Evolutionary conservation across 2,113 vertebrate species (phyloP), one percentile per base, ranked within the genome.

Genomic region (Pedionomus torquatus): DNA sequence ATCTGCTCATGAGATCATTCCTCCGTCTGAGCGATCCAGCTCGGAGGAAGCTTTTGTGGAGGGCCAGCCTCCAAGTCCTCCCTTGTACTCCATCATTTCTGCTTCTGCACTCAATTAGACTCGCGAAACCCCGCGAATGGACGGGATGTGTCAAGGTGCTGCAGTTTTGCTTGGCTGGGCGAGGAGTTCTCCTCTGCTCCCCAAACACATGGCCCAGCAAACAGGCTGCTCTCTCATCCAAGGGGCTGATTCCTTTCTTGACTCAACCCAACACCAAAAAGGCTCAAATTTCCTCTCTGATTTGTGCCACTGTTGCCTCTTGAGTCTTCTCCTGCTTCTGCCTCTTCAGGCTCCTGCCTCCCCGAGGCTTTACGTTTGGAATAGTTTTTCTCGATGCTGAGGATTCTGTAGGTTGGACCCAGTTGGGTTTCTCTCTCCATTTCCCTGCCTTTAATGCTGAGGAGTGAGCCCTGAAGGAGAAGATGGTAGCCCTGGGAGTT

Each of bases 1-100:
- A 95, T 95, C 94, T 97, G 94, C 91, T 95, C 72, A 24, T 92
- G 94, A 96, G 94, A 84, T 93, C 93, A 87, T 91, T 84, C 72
- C 93, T 77, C 60, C 1, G 2, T 43, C 72, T 64, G 93, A 93
- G 65, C 94, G 65, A 74, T 46, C 93, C 91, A 4, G 80, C 80
- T 89, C 76, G 17, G 46, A 91, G 93, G 95, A 65, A 78, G 93
- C 64, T 58, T 89, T 94, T 94, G 89, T 92, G 93, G 91, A 70
- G 55, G 83, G 86, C 60, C 80, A 92, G 91, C 41, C 79, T 65
- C 60, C 58, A 21, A 79, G 77, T 2, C 11, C 76, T 70, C 31
- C 5, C 24, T 19, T 41, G n/a, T 66, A 44, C 68, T 74, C 88
- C 86, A 46, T 81, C 88, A 28, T 90, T 77, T 74, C 94, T 95